Conservation (phyloP, 2,797 vertebrate genomes). For the Syngnathus acus region DNA sequence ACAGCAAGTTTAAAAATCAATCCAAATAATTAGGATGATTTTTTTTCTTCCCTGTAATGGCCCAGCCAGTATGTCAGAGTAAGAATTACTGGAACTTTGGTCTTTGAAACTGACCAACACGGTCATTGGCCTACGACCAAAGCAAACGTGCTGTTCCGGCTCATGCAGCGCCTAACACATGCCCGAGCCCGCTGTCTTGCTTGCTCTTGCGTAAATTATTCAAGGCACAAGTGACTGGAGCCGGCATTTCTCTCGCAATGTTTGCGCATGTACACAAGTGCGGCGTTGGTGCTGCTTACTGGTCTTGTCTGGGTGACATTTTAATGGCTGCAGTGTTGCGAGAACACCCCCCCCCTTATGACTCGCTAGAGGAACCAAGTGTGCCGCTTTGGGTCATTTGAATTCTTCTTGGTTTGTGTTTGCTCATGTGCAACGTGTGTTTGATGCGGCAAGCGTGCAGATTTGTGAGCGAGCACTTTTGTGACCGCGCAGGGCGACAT, state of each 20-base stretch:
- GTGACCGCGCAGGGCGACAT: not conserved
- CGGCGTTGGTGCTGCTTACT: constrained; percentile 47
- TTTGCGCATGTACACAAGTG: constrained; percentile 18
- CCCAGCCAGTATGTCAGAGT: not conserved
- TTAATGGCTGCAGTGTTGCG: constrained; percentile 54
- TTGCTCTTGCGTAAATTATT: constrained; percentile 47
- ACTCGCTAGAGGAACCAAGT: not conserved
- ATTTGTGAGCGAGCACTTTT: not conserved
- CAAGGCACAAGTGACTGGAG: constrained; percentile 30
- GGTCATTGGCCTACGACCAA: constrained; percentile 21
- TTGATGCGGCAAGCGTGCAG: constrained; percentile 11
- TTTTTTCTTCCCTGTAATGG: not conserved
- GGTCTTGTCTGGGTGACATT: constrained; percentile 54
- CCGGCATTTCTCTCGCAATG: constrained; percentile 33
- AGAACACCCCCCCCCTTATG: constrained; percentile 22
- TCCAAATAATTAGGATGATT: not conserved
- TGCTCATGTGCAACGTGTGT: constrained; percentile 7
- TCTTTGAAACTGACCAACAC: not conserved
- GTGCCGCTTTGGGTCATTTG: not conserved
- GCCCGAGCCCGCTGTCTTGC: constrained; percentile 27
- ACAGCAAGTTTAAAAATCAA: too few relatives aligned
- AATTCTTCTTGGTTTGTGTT: not conserved
- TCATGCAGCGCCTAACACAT: constrained; percentile 42
- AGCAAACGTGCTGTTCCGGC: constrained; percentile 26
- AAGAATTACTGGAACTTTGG: not conserved